Evolutionary conservation across 1,140 invertebrate species (phyloP), one percentile per base, ranked within the genome.

Genomic region (Leptopilina boulardi): DNA sequence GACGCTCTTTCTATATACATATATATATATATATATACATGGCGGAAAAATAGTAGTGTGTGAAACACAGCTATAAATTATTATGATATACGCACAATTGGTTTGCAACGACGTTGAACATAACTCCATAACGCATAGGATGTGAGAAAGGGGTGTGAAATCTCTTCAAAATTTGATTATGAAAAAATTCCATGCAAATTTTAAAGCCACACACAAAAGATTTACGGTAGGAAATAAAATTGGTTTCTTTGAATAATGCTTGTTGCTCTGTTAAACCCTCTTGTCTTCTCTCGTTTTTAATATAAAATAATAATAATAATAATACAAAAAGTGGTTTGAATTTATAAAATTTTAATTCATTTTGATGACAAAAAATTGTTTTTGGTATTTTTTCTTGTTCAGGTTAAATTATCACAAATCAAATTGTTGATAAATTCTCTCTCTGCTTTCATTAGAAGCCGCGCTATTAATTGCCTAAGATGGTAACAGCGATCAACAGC

Each of bases 391-490:
- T n/a, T n/a, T n/a, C n/a, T n/a, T n/a, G n/a, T n/a, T n/a, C n/a
- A n/a, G n/a, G n/a, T n/a, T n/a, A n/a, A n/a, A n/a, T n/a, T n/a
- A n/a, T n/a, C n/a, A n/a, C n/a, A n/a, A n/a, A n/a, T n/a, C n/a
- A n/a, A n/a, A n/a, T n/a, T n/a, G n/a, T 41, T 5, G 38, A 41
- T 41, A 5, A 41, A 5, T 41, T 41, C 41, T 42, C 41, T 42
- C 13, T n/a, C 47, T 21, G n/a, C 70, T 47, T 70, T 70, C 2
- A 73, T 73, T 70, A 66, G 44, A 23, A 30, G 59, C 51, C 34
- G 76, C 56, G 76, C 56, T 70, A 70, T 77, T 73, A 77, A 77
- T 77, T 77, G 38, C 51, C 34, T 6, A 73, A 70, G 76, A 77
- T 77, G 76, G 71, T 26, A 71, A 73, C 23, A 21, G 21, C 13